Evolutionary conservation across 2,888 invertebrate genomes (phyloP).

Genomic region (Chloroclysta siterata): DNA sequence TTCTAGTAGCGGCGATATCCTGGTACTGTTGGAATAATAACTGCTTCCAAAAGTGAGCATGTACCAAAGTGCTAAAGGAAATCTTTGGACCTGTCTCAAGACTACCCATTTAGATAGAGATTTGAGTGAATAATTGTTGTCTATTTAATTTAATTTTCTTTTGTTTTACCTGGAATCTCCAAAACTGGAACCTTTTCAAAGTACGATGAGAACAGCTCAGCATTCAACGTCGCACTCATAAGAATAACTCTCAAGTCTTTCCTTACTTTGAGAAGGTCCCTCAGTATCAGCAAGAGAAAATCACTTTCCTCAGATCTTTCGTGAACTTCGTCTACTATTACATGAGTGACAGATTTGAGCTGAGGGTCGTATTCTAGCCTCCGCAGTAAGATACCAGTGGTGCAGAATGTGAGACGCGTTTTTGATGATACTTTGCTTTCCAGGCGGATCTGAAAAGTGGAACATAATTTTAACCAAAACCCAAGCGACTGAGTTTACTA

Average conservation of each 20-base stretch:
- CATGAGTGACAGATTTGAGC: conserved; percentile 91
- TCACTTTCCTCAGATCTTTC: conserved; percentile 96
- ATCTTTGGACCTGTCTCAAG: too few relatives aligned
- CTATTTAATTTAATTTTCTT: background rate
- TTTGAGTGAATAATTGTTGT: too few relatives aligned
- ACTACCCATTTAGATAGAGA: too few relatives aligned
- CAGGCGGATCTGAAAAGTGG: conserved; percentile 88
- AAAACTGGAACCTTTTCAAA: conserved; percentile 92
- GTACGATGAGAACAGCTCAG: conserved; percentile 92
- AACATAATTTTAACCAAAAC: background rate
- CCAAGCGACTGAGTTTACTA: background rate
- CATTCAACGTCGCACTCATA: conserved; percentile 97
- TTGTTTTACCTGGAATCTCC: conserved; percentile 88
- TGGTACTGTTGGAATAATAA: too few relatives aligned
- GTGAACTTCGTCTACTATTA: conserved; percentile 96
- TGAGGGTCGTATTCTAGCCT: conserved; percentile 92
- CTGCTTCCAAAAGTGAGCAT: too few relatives aligned
- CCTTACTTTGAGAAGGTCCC: conserved; percentile 89
- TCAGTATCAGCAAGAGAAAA: conserved; percentile 92
- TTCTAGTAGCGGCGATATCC: too few relatives aligned
- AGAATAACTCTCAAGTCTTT: conserved; percentile 92
- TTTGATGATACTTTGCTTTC: conserved; percentile 90
- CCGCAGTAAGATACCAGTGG: conserved; percentile 95
- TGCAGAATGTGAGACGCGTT: conserved; percentile 96
- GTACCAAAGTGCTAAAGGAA: too few relatives aligned